phyloP scores from a whole-genome alignment of 2,113 vertebrate species.

The Peromyscus maniculatus region DNA sequence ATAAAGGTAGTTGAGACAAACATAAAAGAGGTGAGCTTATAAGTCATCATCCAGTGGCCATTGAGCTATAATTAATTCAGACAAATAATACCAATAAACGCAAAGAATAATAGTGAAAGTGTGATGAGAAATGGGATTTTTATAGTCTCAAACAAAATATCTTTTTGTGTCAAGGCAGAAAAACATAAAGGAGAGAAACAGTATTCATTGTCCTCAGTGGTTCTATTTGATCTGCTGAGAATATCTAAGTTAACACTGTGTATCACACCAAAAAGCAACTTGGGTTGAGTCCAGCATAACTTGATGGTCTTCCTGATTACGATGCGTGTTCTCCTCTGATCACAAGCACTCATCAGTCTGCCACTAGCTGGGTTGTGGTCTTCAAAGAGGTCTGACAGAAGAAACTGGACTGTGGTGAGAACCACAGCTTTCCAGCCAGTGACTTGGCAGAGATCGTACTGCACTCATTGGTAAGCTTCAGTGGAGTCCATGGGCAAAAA shows the following conservation, averaged over 20 bases:
- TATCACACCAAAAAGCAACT: not conserved
- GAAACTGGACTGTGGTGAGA: not conserved
- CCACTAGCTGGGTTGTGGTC: not conserved
- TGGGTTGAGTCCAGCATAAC: not conserved
- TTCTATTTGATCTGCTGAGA: not conserved
- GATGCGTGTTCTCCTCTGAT: not conserved
- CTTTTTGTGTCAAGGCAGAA: not conserved
- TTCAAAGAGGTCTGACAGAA: not conserved
- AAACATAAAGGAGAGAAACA: not conserved
- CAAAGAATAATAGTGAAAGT: not conserved
- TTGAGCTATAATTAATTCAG: not conserved
- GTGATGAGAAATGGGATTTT: not conserved
- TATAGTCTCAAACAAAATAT: not conserved
- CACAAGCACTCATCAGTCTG: not conserved
- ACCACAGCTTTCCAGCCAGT: no score
- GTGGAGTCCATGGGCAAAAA: not conserved
- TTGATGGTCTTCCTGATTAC: not conserved
- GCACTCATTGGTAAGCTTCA: not conserved
- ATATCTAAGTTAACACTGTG: accelerated
- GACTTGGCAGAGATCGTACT: not conserved
- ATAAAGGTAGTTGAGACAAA: not conserved
- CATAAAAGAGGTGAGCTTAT: not conserved
- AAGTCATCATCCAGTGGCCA: not conserved
- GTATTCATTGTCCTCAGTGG: not conserved
- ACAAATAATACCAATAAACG: not conserved